Evolutionary conservation across 2,113 vertebrate genomes (phyloP).

Genomic region (Sclerurus mexicanus): DNA sequence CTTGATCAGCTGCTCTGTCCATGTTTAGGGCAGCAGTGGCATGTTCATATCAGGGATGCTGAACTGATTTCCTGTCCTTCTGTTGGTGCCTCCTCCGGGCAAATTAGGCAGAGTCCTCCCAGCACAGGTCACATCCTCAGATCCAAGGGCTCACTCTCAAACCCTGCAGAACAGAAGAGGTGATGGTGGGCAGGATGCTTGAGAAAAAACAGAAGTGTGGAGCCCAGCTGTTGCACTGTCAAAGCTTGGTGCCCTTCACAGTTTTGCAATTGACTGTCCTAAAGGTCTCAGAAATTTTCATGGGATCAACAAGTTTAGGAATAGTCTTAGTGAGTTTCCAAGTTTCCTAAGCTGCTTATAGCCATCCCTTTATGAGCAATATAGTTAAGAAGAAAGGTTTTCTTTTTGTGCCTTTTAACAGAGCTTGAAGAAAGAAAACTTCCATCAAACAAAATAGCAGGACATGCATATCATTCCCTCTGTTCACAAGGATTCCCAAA

Average conservation of each 20-base stretch:
- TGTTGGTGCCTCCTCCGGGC: background rate
- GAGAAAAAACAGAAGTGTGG: background rate
- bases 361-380: background rate
- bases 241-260: background rate
- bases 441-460: background rate
- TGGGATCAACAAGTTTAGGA: background rate
- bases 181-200: background rate
- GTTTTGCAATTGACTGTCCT: background rate
- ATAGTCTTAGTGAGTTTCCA: background rate
- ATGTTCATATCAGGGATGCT: background rate
- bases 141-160: background rate
- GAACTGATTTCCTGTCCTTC: background rate
- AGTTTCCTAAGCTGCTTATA: background rate
- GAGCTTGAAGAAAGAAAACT: background rate
- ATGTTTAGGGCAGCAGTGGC: background rate
- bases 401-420: background rate
- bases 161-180: background rate
- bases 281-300: background rate
- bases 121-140: background rate
- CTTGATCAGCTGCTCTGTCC: background rate
- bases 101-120: background rate
- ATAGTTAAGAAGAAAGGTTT: background rate
- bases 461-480: background rate
- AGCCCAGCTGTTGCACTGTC: background rate
- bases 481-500: background rate